phyloP scores from a whole-genome alignment of 2,888 invertebrate genomes.

The Hirudinaria manillensis region DNA sequence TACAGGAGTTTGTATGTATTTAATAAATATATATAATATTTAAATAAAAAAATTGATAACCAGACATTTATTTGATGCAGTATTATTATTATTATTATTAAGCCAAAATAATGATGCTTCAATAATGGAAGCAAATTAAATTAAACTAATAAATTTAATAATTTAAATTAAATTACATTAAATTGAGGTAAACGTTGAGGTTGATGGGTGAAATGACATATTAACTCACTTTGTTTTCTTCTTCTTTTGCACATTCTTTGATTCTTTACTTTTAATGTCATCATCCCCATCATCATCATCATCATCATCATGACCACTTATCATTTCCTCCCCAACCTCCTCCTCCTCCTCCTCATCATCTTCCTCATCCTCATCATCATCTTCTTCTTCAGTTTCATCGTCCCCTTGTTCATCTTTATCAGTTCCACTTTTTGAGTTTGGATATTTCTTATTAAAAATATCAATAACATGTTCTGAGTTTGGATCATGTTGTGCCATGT shows the following conservation, averaged over 20 bases:
- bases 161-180: neutral
- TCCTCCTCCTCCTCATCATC: slow-evolving; percentile 3
- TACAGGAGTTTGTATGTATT: no score
- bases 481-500: no score
- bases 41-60: neutral
- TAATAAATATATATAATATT: neutral
- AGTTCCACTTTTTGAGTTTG: neutral
- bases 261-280: neutral
- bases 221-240: neutral
- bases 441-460: no score
- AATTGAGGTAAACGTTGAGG: neutral
- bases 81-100: neutral
- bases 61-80: neutral
- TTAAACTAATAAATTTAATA: neutral
- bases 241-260: neutral
- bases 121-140: no score
- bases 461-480: no score
- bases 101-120: no score
- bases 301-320: slow-evolving; percentile 8
- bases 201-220: neutral
- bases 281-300: neutral
- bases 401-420: neutral
- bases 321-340: neutral
- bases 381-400: neutral
- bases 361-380: slow-evolving; percentile 14